Evolutionary conservation across 2,888 invertebrate species (phyloP).

Genomic region (Helleia helle): DNA sequence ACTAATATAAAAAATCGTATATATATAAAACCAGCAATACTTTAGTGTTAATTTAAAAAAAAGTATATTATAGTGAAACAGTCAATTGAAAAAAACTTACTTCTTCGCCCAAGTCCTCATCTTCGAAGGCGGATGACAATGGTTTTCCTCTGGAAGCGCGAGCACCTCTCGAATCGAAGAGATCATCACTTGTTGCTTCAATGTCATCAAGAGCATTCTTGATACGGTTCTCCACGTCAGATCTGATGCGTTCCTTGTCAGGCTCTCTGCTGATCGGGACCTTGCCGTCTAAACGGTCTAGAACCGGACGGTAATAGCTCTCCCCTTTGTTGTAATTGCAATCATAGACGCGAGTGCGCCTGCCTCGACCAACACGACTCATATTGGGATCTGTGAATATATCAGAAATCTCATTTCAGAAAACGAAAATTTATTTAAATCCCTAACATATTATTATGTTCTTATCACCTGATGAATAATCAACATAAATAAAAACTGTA

Average conservation of each 20-base stretch:
- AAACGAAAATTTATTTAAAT: too few species aligned
- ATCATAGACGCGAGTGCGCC: slow-evolving; percentile 88
- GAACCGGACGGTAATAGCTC: slow-evolving; percentile 85
- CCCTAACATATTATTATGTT: too few species aligned
- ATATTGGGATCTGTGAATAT: slow-evolving; percentile 27
- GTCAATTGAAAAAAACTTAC: slow-evolving; percentile 42
- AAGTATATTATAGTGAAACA: too few species aligned
- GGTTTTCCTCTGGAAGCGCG: slow-evolving; percentile 62
- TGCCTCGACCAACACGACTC: slow-evolving; percentile 73
- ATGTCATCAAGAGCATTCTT: slow-evolving; percentile 45
- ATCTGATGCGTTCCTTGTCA: slow-evolving; percentile 45
- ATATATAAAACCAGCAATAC: too few species aligned
- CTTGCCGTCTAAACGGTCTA: slow-evolving; percentile 84
- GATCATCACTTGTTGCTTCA: slow-evolving; percentile 59
- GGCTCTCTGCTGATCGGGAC: slow-evolving; percentile 39
- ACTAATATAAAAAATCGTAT: too few species aligned
- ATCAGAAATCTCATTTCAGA: not conserved
- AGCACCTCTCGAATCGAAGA: slow-evolving; percentile 78
- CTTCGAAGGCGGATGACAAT: slow-evolving; percentile 56
- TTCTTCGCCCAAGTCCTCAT: slow-evolving; percentile 63
- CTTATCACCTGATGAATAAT: too few species aligned
- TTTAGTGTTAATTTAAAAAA: too few species aligned
- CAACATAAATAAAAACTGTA: too few species aligned
- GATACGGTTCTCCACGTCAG: slow-evolving; percentile 53
- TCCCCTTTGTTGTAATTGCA: slow-evolving; percentile 90